phyloP scores from a whole-genome alignment of 2,888 invertebrate species.

The Ichneumon xanthorius region DNA sequence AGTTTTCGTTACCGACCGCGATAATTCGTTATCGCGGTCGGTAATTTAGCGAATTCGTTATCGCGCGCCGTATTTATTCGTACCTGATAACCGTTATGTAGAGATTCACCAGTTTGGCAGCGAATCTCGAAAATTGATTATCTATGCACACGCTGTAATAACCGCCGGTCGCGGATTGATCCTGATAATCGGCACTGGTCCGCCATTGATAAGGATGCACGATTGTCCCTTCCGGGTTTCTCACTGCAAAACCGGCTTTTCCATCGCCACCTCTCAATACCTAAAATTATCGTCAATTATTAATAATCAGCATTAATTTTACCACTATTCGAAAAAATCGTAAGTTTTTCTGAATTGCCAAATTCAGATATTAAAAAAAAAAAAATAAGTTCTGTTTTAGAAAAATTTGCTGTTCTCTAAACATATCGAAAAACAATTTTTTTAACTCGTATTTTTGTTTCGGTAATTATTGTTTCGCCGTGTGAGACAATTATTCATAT shows the following conservation, averaged over 20 bases:
- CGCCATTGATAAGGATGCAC: constrained; percentile 97
- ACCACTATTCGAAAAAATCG: too few relatives aligned
- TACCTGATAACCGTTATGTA: constrained; percentile 94
- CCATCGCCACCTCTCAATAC: constrained; percentile 97
- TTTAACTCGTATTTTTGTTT: not conserved
- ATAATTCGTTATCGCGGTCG: not conserved
- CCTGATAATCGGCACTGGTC: constrained; percentile 95
- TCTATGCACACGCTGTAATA: constrained; percentile 97
- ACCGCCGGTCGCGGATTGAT: constrained; percentile 92
- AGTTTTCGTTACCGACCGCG: too few relatives aligned
- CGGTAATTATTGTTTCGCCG: too few relatives aligned
- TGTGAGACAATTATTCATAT: too few relatives aligned
- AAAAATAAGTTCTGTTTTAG: too few relatives aligned
- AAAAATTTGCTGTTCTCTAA: too few relatives aligned
- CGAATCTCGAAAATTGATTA: constrained; percentile 96
- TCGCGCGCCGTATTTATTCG: constrained; percentile 31
- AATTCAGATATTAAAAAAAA: too few relatives aligned
- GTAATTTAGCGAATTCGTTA: not conserved
- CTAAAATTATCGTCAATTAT: constrained; percentile 84
- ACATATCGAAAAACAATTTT: not conserved
- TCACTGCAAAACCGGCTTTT: constrained; percentile 96
- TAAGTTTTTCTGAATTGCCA: too few relatives aligned
- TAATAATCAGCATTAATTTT: not conserved
- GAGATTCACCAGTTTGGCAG: constrained; percentile 94
- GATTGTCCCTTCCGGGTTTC: constrained; percentile 93